Evolutionary conservation across 2,113 vertebrate genomes (phyloP).

Genomic region (Pipa parva): DNA sequence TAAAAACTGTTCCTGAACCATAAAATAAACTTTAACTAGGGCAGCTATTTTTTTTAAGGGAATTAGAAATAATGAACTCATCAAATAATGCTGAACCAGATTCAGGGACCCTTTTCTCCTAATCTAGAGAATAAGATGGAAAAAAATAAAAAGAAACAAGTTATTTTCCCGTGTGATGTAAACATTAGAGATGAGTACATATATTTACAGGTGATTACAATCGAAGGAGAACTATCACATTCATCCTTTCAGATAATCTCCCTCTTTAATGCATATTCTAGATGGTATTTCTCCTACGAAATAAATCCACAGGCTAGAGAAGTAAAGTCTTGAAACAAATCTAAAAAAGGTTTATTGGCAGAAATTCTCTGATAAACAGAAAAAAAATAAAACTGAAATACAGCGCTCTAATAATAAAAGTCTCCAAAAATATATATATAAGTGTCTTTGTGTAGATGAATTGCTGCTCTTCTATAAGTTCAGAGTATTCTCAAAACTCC

Average conservation of each 20-base stretch:
- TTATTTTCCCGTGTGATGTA: conserved; percentile 5
- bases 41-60: neutral
- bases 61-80: conserved; percentile 22
- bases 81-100: neutral
- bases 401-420: no score
- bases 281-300: neutral
- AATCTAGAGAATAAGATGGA: neutral
- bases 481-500: no score
- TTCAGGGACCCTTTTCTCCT: neutral
- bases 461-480: no score
- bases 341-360: neutral
- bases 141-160: neutral
- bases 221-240: neutral
- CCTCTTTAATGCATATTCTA: conserved; percentile 1
- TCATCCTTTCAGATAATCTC: conserved; percentile 9
- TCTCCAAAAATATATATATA: no score
- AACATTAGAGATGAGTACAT: neutral
- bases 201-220: conserved; percentile 7
- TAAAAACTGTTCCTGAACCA: conserved; percentile 31
- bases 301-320: conserved; percentile 6
- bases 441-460: no score
- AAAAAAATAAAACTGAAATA: no score
- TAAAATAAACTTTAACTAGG: conserved; percentile 35
- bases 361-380: no score
- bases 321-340: conserved; percentile 1